Percentiles rank a stretch among this genome's conserved stretches.
Evolutionary conservation across 2,888 invertebrate species (phyloP).

Genomic region (Omphaloscelis lunosa): DNA sequence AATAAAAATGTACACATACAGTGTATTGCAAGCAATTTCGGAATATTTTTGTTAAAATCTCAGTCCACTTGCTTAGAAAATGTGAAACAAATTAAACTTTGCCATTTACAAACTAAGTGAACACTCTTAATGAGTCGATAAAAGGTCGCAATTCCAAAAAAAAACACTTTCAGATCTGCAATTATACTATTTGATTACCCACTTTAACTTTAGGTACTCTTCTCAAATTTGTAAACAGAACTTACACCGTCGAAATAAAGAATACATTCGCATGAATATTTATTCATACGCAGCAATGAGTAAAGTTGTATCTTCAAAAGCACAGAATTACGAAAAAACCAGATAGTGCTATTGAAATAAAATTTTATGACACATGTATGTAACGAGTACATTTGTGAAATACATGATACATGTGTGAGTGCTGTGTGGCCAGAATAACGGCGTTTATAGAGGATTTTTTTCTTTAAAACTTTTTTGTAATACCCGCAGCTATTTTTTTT

Average conservation of each 20-base stretch:
- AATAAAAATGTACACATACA: slow-evolving; percentile 4
- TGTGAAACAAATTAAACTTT: slow-evolving; percentile 19
- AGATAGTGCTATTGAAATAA: slow-evolving; percentile 57
- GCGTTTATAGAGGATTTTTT: not conserved
- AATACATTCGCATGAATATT: not conserved
- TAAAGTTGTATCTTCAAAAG: slow-evolving; percentile 29
- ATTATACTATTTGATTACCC: slow-evolving; percentile 5
- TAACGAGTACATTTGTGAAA: slow-evolving; percentile 43
- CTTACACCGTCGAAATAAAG: not conserved
- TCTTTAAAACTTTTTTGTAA: no score
- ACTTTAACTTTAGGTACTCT: slow-evolving; percentile 7
- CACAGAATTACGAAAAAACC: slow-evolving; percentile 58
- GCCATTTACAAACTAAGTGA: slow-evolving; percentile 22
- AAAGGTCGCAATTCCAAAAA: slow-evolving; percentile 44
- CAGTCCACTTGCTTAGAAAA: slow-evolving; percentile 30
- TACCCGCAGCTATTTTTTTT: no score
- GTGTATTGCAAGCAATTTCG: not conserved
- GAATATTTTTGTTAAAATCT: slow-evolving; percentile 29
- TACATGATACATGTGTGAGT: slow-evolving; percentile 12
- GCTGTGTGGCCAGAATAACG: slow-evolving; percentile 33
- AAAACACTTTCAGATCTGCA: slow-evolving; percentile 25
- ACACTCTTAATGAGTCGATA: slow-evolving; percentile 19
- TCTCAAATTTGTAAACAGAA: not conserved
- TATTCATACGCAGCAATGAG: not conserved
- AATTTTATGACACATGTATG: slow-evolving; percentile 43